Percentiles rank a stretch among this genome's conserved stretches.
Evolutionary conservation across 2,113 vertebrate genomes (phyloP).

Genomic region (Peucedramus taeniatus): DNA sequence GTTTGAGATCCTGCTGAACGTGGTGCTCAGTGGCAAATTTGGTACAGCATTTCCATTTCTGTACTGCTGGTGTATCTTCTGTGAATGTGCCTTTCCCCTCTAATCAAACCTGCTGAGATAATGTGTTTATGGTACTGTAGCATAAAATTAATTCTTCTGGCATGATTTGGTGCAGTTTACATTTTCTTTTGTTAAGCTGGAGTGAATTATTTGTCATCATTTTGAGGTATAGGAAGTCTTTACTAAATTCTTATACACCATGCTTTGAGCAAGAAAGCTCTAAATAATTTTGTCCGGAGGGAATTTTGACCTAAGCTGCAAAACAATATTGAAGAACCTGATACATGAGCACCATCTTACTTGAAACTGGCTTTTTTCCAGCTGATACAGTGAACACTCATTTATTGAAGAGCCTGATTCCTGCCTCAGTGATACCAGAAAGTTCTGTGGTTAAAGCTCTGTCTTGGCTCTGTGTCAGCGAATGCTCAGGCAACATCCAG

Average conservation of each 20-base stretch:
- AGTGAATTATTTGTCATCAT: neutral
- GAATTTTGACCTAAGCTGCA: neutral
- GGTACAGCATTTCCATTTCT: conserved; percentile 71
- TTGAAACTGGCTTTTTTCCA: conserved; percentile 44
- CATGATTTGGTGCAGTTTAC: neutral
- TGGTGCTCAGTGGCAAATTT: conserved; percentile 83
- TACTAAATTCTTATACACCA: neutral
- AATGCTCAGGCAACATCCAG: conserved; percentile 78
- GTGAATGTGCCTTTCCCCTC: neutral
- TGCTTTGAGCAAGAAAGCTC: neutral
- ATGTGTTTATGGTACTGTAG: neutral
- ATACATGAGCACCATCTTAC: neutral
- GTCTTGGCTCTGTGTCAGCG: conserved; percentile 82
- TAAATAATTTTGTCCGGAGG: neutral
- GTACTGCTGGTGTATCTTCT: neutral
- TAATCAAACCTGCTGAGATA: neutral
- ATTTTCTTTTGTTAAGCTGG: neutral
- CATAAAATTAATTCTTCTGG: neutral
- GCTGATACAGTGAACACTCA: conserved; percentile 72
- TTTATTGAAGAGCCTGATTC: conserved; percentile 86
- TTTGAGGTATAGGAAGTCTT: neutral
- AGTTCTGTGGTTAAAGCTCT: conserved; percentile 79
- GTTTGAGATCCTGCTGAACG: conserved; percentile 79
- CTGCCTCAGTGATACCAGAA: conserved; percentile 80
- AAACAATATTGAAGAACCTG: neutral